Evolutionary conservation across 1,140 invertebrate genomes (phyloP), one percentile per base, ranked within the genome.

Genomic region (Drosophila rufa): DNA sequence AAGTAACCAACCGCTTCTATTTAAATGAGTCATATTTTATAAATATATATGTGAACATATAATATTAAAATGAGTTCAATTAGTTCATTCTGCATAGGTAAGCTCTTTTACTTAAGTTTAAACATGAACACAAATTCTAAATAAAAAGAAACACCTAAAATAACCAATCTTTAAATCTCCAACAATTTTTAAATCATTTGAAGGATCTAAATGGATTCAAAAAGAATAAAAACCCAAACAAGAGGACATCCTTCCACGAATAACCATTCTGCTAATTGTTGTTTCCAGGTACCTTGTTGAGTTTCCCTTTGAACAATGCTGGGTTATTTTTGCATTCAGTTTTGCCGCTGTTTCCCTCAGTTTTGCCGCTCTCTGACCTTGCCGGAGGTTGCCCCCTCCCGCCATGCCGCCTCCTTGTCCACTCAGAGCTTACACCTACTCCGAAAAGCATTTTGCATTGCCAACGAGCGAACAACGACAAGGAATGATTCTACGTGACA

Each of bases 401-500:
- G 33, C 9, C 22, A 6, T 6, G 12, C 38, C 47, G 3, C 22
- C 22, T 15, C 33, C 33, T 2, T 11, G 48, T 22, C 33, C 33
- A 12, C 51, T 22, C 38, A 38, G 19, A 14, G 40, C 11, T 30
- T 56, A 56, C 17, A 56, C 69, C 79, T 75, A 80, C 64, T 60
- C 60, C 75, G 74, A 86, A 80, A 70, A 66, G 62, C 80, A 59
- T 82, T 75, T 83, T 79, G 73, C 85, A 87, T 83, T 87, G 83
- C 62, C 80, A 84, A 46, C 85, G 73, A 90, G 83, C 76, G 71
- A 67, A 77, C 75, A 83, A 87, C 77, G 30, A 58, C 80, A 73
- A 59, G 70, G 82, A 86, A 76, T 76, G 76, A 79, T 53, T 74
- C 74, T 87, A 87, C 84, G 84, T 87, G 84, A 87, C 85, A 78